Evolutionary conservation across 2,888 invertebrate genomes (phyloP), one percentile per base, ranked within the genome.

Genomic region (Cephus pulcher): DNA sequence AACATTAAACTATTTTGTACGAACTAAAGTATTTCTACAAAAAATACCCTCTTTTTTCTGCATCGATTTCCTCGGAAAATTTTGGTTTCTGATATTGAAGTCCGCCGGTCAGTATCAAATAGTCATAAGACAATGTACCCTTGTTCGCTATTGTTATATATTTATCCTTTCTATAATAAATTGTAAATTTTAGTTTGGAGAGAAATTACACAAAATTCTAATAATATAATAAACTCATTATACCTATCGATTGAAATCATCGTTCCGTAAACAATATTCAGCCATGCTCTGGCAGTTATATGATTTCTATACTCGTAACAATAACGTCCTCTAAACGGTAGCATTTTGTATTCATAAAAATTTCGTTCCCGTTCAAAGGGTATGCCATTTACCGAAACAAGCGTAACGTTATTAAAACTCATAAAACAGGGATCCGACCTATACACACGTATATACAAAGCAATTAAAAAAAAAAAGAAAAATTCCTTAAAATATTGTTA

Each of bases 371-470:
- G 85, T 76, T 93, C 92, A 40, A 93, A 93, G 0, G 94, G 94
- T 73, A 95, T 86, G 0, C 96, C 96, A 85, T 95, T 93, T 3
- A 94, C 93, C 0, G 95, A 95, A 3, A 97, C 93, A 74, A 97
- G 88, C 0, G 95, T 95, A 32, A 97, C 88, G 87, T 96, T 96
- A 77, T 94, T 94, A 89, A 95, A 96, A 0, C 93, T 93, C 68
- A 94, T 88, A 86, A 94, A 92, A 34, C 91, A 87, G 0, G 92
- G 90, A 3, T 92, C 88, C 23, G 92, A 92, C 1, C 93, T 93
- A 83, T 11, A 89, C 32, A 35, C 23, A 11, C 4, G 6, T 40
- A 40, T 40, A 40, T 6, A 15, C 1, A 37, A 15, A 1, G 35
- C 0, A 70, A 74, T 1, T 1, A 69, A 69, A 11, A 32, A 30